phyloP scores from a whole-genome alignment of 2,113 vertebrate species.

The Platycercus adscitus region DNA sequence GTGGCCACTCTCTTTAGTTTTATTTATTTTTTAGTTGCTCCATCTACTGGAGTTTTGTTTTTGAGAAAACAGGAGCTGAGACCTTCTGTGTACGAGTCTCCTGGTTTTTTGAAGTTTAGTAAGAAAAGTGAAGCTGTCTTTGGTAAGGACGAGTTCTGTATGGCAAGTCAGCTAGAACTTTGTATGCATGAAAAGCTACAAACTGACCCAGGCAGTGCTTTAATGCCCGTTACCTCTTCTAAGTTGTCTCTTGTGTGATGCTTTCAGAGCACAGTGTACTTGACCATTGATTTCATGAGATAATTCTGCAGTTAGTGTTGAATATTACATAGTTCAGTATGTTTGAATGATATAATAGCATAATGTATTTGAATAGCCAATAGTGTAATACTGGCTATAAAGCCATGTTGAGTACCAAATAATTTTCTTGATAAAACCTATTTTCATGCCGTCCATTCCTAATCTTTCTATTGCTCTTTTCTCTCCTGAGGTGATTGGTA shows the following conservation, averaged over 20 bases:
- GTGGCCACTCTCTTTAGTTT: no score
- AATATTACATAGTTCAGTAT: neutral
- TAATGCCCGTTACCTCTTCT: neutral
- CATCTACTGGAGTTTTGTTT: neutral
- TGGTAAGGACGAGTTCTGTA: neutral
- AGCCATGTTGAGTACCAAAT: neutral
- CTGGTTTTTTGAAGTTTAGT: neutral
- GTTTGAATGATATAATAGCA: neutral
- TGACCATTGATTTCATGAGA: neutral
- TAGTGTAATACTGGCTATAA: neutral
- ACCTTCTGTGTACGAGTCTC: neutral
- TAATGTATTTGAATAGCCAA: neutral
- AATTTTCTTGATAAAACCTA: neutral
- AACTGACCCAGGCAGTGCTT: neutral
- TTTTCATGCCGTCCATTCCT: neutral
- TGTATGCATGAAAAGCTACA: rapidly evolving
- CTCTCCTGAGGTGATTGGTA: neutral
- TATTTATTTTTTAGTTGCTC: neutral
- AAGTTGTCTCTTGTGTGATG: neutral
- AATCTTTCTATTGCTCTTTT: neutral
- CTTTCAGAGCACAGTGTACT: neutral
- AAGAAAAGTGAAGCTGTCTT: neutral
- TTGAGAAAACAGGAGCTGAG: neutral
- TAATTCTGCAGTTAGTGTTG: neutral
- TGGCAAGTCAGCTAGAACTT: neutral